Evolutionary conservation across 1,140 invertebrate genomes (phyloP), one percentile per base, ranked within the genome.

Genomic region (Tribolium castaneum): DNA sequence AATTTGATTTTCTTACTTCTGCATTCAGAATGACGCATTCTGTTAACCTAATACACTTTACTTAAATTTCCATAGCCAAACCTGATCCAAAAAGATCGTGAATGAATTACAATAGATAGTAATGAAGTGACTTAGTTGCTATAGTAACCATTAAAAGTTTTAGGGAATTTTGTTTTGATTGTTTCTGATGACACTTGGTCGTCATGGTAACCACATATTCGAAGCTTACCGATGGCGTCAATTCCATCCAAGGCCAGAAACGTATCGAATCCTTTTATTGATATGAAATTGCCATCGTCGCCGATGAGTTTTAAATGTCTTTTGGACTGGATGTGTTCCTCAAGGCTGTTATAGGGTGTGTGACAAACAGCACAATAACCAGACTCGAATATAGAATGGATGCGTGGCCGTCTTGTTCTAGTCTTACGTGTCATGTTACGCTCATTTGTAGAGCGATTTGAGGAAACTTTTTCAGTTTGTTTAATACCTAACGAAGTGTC

Each of bases 361-460:
- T 92, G 92, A 84, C 93, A 94, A 84, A 94, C 92, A 86, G 94
- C 93, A 87, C 93, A 94, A 82, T 93, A 94, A 62, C 93, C 93
- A 59, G 88, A 89, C 80, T 89, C 87, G 74, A 90, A 88, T 16
- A 87, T 85, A 77, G 89, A 89, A 78, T 90, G 86, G 80, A 85
- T 87, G 84, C 84, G 86, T 85, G 89, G 90, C 81, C 88, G 88
- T 85, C 88, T 85, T 76, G 90, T 89, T 59, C 91, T 89, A 84
- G 90, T 90, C 86, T 92, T 91, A 82, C 91, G 90, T 78, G 80
- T 80, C 82, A 83, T 81, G 72, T 59, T 78, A 51, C 49, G 75
- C 59, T 77, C 70, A 72, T 76, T 73, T 78, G 39, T 25, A 51
- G 30, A 70, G 72, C 39, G 39, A 78, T 39, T 50, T 30, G 19